These are phyloP conservation scores for Semnornis frantzii DNA, from an alignment of 2,113 vertebrate genomes.

Conservation along the genomic window DNA sequence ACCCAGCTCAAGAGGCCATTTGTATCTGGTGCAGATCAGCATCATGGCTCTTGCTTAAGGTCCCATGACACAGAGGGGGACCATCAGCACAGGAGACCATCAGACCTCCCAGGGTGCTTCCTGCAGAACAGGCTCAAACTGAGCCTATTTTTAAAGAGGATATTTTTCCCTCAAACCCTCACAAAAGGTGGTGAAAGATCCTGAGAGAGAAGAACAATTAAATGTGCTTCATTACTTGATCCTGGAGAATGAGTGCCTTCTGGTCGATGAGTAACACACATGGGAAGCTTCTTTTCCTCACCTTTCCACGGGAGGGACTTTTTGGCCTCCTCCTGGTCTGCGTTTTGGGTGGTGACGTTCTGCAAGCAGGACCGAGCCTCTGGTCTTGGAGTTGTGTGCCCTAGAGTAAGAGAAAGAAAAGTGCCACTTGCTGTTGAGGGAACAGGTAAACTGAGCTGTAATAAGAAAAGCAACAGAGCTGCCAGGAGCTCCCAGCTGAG, in stretches of 20 bases:
- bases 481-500: neutral
- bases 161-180: neutral
- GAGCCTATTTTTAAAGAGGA: neutral
- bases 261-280: neutral
- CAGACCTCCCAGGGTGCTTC: neutral
- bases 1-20: too few species aligned
- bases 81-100: neutral
- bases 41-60: neutral
- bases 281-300: constrained; percentile 67
- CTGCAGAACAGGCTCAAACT: neutral
- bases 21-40: neutral
- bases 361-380: constrained; percentile 27
- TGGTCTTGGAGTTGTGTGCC: neutral
- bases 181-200: constrained; percentile 13
- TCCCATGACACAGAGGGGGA: fast-evolving
- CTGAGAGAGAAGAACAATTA: constrained; percentile 19
- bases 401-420: neutral
- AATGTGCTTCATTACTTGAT: constrained; percentile 60
- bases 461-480: neutral
- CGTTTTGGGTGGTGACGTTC: neutral
- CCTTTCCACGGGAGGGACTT: constrained; percentile 22
- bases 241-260: constrained; percentile 22
- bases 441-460: neutral
- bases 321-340: neutral
- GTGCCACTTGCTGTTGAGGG: neutral